Base-by-base conservation (phyloP, 2,797 vertebrate species). In the Brachyalestes nurse region DNA sequence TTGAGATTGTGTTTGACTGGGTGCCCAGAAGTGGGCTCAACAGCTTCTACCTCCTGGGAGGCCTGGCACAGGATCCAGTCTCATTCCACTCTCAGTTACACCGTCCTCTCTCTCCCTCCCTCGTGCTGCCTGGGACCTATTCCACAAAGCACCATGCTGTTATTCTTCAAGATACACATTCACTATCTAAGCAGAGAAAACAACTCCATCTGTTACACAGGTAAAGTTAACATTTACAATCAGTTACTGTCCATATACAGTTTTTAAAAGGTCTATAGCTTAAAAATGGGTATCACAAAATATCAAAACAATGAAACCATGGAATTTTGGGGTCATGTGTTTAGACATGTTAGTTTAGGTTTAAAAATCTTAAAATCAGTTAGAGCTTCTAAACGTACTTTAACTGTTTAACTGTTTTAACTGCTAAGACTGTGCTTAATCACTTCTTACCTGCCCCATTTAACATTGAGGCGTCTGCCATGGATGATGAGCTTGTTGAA, bases 401-500 rank as follows among this genome's bases (percentile, higher is more conserved):
- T 45, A 45, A 0, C 42, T 51, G 47, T 51, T 8, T 42, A 4
- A 42, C 40, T 4, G 40, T 42, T 8, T 4, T 4, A 42, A 42
- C n/a, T 14, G 13, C 12, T 1, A 13, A 28, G 28, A 13, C 21
- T 21, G 42, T 8, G 10, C 14, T 73, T 4, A 8, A 10, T 60
- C 28, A 78, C 60, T 78, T 62, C 92, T 93, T 86, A 98, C 98
- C 98, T 96, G 91, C 98, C 97, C 98, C 98, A 99, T 70, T 99
- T 99, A 85, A 99, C 97, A 0, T 98, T 99, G 78, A 99, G 97
- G 71, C 98, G 94, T 25, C 96, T 96, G 16, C 98, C 98, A 0
- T 98, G 98, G 86, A 99, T 95, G 69, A 99, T 99, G 75, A 99
- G 95, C 82, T 99, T 99, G 89, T 99, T 99, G 89, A 99, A 99